A percentile compares a stretch with the other conserved stretches of the same genome.
Conservation (phyloP, 1,140 invertebrate species). For the Pogonus chalceus region DNA sequence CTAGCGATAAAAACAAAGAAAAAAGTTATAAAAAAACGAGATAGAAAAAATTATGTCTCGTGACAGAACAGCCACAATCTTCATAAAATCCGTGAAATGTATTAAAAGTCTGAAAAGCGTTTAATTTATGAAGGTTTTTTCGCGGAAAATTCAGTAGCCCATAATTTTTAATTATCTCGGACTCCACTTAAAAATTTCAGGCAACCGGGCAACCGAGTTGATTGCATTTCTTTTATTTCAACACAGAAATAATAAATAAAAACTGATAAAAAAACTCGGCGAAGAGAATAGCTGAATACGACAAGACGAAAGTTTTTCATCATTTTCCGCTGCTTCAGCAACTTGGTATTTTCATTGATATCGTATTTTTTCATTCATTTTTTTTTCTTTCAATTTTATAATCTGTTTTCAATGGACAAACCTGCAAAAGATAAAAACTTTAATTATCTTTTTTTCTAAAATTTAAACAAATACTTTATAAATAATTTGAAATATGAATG, state of each 20-base stretch:
- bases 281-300: not conserved
- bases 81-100: not conserved
- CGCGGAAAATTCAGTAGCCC: not conserved
- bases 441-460: too few relatives aligned
- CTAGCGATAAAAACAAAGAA: too few relatives aligned
- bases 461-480: too few relatives aligned
- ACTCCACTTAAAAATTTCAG: not conserved
- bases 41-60: too few relatives aligned
- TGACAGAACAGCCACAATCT: too few relatives aligned
- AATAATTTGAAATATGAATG: too few relatives aligned
- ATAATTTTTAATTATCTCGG: slow-evolving; percentile 1
- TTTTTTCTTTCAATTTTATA: too few relatives aligned
- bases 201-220: not conserved
- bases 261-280: slow-evolving; percentile 7
- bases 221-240: slow-evolving; percentile 7
- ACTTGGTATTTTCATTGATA: too few relatives aligned
- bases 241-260: slow-evolving; percentile 5
- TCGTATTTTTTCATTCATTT: too few relatives aligned
- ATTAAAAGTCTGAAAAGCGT: not conserved
- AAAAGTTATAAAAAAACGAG: too few relatives aligned
- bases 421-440: too few relatives aligned
- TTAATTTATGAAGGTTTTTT: slow-evolving; percentile 4
- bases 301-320: slow-evolving; percentile 1
- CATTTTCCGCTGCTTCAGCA: not conserved
- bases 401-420: too few relatives aligned